Base-by-base conservation (phyloP, 2,797 vertebrate species). In the Acipenser oxyrinchus region DNA sequence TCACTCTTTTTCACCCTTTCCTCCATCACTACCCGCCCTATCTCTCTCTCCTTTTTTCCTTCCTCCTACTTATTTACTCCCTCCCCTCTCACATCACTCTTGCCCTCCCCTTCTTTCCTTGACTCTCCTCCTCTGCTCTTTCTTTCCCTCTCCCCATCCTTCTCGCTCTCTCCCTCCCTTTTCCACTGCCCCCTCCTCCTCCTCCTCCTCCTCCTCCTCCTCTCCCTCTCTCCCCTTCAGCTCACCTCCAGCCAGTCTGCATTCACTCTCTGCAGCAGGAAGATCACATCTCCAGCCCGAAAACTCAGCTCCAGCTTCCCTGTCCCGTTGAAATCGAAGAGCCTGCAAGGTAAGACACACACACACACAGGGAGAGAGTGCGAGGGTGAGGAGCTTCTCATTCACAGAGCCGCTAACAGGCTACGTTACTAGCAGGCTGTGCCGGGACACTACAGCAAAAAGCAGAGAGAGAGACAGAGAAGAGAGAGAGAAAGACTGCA, bases 201-300 rank as follows among this genome's bases (percentile, higher is more conserved):
- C 10, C 72, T 37, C 60, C 59, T 59, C 11, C 67, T 60, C 50
- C 3, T 50, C 60, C 70, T 63, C 66, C 68, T 62, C 8, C 64
- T 60, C 60, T 66, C 69, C 48, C 67, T 69, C 68, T 68, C 71
- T 60, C 77, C 74, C 71, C 69, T 70, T 70, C 72, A 70, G 72
- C 85, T 88, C 79, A 95, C 93, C 93, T 99, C 96, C 77, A 98
- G 82, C 96, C 95, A 99, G 80, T 99, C 93, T 59, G 88, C 85
- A 75, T 99, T 98, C 79, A 99, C 84, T 82, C 84, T 90, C 73
- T 91, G 90, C 77, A 97, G 92, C 62, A 99, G 91, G 83, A 95
- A 95, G 86, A 99, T 91, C 86, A 97, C 83, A 52, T 96, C 91
- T 77, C 95, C 95, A 68, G 83, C 89, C 79, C 90, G 93, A 83